A percentile compares a stretch with the other conserved stretches of the same genome.
Conservation (phyloP, 1,140 invertebrate genomes). For the Patella vulgata region DNA sequence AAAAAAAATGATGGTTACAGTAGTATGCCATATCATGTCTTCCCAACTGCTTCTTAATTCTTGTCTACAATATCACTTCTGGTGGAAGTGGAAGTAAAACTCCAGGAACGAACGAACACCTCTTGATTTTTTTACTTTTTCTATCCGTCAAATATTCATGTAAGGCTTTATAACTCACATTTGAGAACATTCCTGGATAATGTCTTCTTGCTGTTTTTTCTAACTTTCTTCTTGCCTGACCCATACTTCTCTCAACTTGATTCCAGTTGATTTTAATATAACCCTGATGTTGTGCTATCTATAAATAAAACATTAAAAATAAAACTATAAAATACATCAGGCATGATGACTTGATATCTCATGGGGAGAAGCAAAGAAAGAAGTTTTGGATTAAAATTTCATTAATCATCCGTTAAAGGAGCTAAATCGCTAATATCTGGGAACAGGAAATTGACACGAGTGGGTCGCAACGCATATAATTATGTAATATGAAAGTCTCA, state of each 20-base stretch:
- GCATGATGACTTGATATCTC: background rate
- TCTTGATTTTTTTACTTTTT: too few species aligned
- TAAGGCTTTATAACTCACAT: constrained; percentile 24
- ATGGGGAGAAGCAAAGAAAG: background rate
- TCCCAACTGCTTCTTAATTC: too few species aligned
- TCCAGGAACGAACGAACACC: too few species aligned
- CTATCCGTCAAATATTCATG: too few species aligned
- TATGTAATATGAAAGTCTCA: too few species aligned
- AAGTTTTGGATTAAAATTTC: background rate
- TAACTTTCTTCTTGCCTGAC: constrained; percentile 26
- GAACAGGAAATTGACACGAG: too few species aligned
- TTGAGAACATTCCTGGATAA: constrained; percentile 28
- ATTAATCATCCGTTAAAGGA: too few species aligned
- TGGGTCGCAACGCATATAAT: too few species aligned
- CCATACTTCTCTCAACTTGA: constrained; percentile 73
- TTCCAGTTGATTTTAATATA: constrained; percentile 89
- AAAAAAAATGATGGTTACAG: too few species aligned
- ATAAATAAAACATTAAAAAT: constrained; percentile 18
- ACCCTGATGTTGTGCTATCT: constrained; percentile 85
- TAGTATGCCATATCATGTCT: too few species aligned
- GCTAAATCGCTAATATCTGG: background rate
- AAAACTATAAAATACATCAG: background rate
- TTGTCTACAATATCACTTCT: too few species aligned
- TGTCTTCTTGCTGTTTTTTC: constrained; percentile 31
- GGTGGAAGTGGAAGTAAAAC: too few species aligned